phyloP scores from a whole-genome alignment of 2,797 vertebrate species.

The Pterois miles region DNA sequence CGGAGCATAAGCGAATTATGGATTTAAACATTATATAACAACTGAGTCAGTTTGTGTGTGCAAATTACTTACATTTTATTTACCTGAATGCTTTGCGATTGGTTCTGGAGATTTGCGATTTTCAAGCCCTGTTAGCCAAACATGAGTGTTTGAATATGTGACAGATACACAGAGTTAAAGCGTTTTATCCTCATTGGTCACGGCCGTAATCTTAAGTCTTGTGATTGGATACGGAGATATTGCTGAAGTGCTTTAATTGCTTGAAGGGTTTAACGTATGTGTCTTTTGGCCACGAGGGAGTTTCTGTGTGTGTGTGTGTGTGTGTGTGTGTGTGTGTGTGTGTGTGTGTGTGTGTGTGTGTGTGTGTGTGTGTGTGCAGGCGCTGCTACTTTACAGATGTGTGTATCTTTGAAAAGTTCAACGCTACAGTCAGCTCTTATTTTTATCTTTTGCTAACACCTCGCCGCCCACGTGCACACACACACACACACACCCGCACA shows the following conservation, averaged over 20 bases:
- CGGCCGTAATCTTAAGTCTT: conserved; percentile 70
- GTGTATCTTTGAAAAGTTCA: conserved; percentile 60
- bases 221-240: conserved; percentile 76
- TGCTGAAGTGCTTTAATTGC: conserved; percentile 75
- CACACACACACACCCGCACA: background rate
- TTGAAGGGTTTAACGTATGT: conserved; percentile 60
- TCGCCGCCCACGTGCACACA: background rate
- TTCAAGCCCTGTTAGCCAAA: conserved; percentile 63
- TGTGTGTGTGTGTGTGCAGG: conserved; percentile 2
- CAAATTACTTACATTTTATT: conserved; percentile 61
- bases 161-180: conserved; percentile 71
- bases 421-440: conserved; percentile 24
- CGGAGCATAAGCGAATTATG: conserved; percentile 34
- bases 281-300: conserved; percentile 41
- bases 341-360: background rate
- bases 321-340: background rate
- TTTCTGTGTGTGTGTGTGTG: conserved; percentile 17
- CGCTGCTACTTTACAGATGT: conserved; percentile 13
- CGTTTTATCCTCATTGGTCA: conserved; percentile 75
- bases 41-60: conserved; percentile 32
- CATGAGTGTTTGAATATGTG: conserved; percentile 66
- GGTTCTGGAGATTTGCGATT: conserved; percentile 65
- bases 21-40: conserved; percentile 52
- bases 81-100: conserved; percentile 69
- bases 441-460: conserved; percentile 17